Base-by-base conservation (phyloP, 30 jellyfish, hydroid and myxozoan species). In the Aurelia sp. region DNA sequence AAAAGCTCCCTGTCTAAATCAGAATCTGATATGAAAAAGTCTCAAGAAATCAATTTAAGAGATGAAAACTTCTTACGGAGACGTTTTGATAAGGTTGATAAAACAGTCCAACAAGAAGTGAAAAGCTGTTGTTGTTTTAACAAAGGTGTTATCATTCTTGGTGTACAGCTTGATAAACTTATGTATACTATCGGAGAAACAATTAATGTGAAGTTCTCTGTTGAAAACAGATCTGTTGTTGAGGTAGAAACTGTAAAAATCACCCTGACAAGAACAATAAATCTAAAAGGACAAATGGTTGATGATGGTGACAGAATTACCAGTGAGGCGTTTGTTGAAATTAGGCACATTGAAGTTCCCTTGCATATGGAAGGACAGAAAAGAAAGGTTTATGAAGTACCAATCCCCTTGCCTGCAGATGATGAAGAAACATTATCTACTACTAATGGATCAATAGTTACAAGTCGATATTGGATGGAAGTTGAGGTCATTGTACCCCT, bases 131-230 rank as follows among this genome's bases (percentile, higher is more conserved):
- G 35, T 47, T 85, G 95, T 55, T 85, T 85, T 63, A 61, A 68
- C 8, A 85, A 76, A 55, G 95, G 95, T 5, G 89, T 63, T 40
- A 63, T 85, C 0, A 13, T 18, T 2, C 71, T 85, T 19, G 35
- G 50, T 15, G 84, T 85, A 2, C 59, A 78, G 27, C 76, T 74
- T 15, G 95, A 74, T 27, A 85, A 85, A 83, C 63, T 65, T 6
- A 33, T 73, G 27, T 83, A 44, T 58, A 71, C 92, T 57, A 41
- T 83, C 16, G 92, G 92, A n/a, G 92, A 83, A 60, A 53, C 86
- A 69, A 71, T 83, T 1, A 27, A 20, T 83, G 86, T 69, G 79
- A 71, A 71, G 19, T 83, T 83, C 48, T 35, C 40, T 21, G 81
- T 83, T 69, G 86, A 83, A 17, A 83, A 83, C 64, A 83, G 59